Evolutionary conservation across 35 echinoderm and acorn worm genomes (phyloP).

Genomic region (Apostichopus californicus): DNA sequence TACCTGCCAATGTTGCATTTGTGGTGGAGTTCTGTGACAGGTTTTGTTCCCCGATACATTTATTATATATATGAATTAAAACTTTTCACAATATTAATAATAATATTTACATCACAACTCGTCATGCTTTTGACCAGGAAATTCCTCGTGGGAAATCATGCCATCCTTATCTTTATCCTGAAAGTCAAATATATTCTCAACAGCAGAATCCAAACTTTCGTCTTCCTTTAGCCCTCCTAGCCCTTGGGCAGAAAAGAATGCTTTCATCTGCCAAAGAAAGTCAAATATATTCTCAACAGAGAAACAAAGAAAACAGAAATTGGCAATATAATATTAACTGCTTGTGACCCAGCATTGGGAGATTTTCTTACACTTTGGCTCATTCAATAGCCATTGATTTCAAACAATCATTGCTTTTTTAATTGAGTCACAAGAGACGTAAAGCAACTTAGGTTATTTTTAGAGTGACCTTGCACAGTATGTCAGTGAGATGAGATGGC

Average conservation of each 20-base stretch:
- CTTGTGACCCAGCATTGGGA: neutral
- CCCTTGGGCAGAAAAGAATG: constrained; percentile 43
- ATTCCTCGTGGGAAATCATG: constrained; percentile 46
- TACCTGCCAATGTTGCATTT: too few relatives aligned
- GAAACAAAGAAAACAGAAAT: constrained; percentile 11
- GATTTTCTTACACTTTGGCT: neutral
- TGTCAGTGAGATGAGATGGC: neutral
- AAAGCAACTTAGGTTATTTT: too few relatives aligned
- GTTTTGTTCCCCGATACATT: neutral
- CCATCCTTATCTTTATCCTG: constrained; percentile 55
- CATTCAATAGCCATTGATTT: too few relatives aligned
- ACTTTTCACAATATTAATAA: neutral
- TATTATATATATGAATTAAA: too few relatives aligned
- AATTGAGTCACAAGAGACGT: too few relatives aligned
- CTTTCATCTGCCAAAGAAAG: constrained; percentile 44
- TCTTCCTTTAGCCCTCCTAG: constrained; percentile 53
- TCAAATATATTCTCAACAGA: too few relatives aligned
- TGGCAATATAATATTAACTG: neutral
- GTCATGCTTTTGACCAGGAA: constrained; percentile 52
- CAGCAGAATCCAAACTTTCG: constrained; percentile 35
- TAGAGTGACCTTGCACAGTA: too few relatives aligned
- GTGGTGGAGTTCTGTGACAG: too few relatives aligned
- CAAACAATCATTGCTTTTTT: too few relatives aligned
- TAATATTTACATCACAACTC: constrained; percentile 56
- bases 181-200: constrained; percentile 52